Evolutionary conservation across 2,113 vertebrate species (phyloP).

Genomic region (Aphelocoma coerulescens): DNA sequence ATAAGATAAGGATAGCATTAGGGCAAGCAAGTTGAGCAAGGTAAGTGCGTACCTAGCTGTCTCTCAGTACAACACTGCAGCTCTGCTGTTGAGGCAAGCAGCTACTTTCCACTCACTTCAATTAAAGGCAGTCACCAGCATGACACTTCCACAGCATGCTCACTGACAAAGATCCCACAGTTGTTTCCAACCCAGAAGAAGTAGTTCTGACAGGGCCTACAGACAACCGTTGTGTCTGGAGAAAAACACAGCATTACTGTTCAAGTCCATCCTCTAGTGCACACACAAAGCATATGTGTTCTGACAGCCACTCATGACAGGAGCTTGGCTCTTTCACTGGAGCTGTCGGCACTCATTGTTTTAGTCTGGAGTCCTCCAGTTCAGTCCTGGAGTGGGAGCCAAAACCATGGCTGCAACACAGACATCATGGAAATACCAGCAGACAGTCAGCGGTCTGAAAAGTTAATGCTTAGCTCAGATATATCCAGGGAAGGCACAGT

Average conservation of each 20-base stretch:
- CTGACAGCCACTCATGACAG: background rate
- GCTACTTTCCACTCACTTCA: background rate
- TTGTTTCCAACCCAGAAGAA: background rate
- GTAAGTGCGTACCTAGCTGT: accelerated
- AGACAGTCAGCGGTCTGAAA: background rate
- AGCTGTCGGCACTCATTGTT: background rate
- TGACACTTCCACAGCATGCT: background rate
- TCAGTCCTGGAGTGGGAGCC: background rate
- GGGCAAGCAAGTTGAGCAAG: background rate
- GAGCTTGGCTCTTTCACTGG: background rate
- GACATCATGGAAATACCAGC: background rate
- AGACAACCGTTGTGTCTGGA: background rate
- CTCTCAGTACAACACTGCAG: accelerated
- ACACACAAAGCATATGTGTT: background rate
- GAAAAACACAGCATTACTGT: background rate
- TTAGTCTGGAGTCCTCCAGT: background rate
- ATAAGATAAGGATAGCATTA: background rate
- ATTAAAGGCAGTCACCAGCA: background rate
- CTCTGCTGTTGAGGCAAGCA: background rate
- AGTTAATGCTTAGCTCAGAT: background rate
- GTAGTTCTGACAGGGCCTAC: background rate
- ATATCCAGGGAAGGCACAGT: background rate
- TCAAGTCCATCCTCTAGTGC: background rate
- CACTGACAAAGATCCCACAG: accelerated
- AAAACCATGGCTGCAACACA: background rate